Conservation (phyloP, 2,888 invertebrate genomes). For the Andrena bucephala region DNA sequence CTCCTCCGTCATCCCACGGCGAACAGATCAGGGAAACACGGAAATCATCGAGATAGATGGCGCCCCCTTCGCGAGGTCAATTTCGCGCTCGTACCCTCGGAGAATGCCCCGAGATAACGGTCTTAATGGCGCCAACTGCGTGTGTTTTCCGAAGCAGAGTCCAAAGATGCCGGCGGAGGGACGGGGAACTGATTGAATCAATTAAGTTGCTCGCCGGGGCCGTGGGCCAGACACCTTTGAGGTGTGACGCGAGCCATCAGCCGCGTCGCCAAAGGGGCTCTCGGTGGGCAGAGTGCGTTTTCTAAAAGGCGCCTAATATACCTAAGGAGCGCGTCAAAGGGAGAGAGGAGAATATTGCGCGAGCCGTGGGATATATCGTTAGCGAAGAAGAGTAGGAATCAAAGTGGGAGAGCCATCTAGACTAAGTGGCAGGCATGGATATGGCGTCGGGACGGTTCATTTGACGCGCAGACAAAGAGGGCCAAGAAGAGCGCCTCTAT, state of each 20-base stretch:
- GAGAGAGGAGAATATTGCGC: constrained; percentile 57
- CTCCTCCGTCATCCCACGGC: background rate
- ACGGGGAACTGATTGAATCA: constrained; percentile 68
- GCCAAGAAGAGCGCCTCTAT: constrained; percentile 40
- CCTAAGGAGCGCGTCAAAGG: constrained; percentile 70
- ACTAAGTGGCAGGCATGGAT: constrained; percentile 55
- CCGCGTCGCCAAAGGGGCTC: constrained; percentile 49
- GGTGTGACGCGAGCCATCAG: constrained; percentile 55
- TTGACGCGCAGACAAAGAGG: constrained; percentile 54
- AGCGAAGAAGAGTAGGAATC: constrained; percentile 56
- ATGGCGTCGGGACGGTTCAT: constrained; percentile 52
- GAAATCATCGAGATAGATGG: background rate
- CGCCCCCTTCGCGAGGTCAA: background rate
- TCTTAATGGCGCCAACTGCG: background rate
- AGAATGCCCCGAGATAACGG: background rate
- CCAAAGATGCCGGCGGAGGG: constrained; percentile 15
- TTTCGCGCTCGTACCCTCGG: background rate
- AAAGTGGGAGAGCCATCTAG: constrained; percentile 41
- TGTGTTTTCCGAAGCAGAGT: background rate
- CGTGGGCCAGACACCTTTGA: constrained; percentile 62
- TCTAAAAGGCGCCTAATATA: constrained; percentile 70
- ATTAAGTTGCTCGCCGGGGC: constrained; percentile 48
- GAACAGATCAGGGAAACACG: background rate
- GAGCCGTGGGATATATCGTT: constrained; percentile 49
- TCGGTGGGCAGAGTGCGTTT: constrained; percentile 57